Conservation (phyloP, 2,113 vertebrate genomes). For the Conger conger region DNA sequence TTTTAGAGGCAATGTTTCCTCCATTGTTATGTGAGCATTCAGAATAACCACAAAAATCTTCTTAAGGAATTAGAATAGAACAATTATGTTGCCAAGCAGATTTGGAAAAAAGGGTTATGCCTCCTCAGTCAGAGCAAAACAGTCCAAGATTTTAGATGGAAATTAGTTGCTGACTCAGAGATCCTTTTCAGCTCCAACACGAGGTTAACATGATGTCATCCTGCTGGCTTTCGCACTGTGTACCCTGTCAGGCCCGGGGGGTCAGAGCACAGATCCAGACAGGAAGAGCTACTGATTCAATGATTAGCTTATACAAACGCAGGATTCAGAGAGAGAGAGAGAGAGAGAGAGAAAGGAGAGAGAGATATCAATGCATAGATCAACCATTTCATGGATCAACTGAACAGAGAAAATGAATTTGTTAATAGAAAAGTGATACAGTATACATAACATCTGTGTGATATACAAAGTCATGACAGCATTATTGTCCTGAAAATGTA, state of each 20-base stretch:
- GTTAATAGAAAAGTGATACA: not conserved
- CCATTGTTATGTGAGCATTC: not conserved
- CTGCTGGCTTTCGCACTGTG: slow-evolving; percentile 55
- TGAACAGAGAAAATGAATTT: not conserved
- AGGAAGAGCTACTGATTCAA: slow-evolving; percentile 52
- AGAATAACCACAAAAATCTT: not conserved
- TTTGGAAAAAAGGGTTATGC: not conserved
- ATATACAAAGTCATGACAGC: not conserved
- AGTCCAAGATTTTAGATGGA: not conserved
- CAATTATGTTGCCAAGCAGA: not conserved
- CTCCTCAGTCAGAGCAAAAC: not conserved
- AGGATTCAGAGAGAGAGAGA: slow-evolving; percentile 14
- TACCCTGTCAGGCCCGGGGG: slow-evolving; percentile 26
- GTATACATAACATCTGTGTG: not conserved
- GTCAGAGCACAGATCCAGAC: slow-evolving; percentile 50
- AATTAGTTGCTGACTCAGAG: not conserved
- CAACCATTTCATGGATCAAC: too few species aligned
- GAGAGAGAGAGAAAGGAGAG: not conserved
- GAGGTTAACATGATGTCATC: slow-evolving; percentile 67
- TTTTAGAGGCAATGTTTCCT: not conserved
- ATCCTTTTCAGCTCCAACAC: not conserved
- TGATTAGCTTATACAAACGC: slow-evolving; percentile 45
- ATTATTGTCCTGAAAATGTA: not conserved
- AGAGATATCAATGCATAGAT: not conserved
- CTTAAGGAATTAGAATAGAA: too few species aligned